Evolutionary conservation across 2,888 invertebrate genomes (phyloP).

Genomic region (Geophilus truncorum): DNA sequence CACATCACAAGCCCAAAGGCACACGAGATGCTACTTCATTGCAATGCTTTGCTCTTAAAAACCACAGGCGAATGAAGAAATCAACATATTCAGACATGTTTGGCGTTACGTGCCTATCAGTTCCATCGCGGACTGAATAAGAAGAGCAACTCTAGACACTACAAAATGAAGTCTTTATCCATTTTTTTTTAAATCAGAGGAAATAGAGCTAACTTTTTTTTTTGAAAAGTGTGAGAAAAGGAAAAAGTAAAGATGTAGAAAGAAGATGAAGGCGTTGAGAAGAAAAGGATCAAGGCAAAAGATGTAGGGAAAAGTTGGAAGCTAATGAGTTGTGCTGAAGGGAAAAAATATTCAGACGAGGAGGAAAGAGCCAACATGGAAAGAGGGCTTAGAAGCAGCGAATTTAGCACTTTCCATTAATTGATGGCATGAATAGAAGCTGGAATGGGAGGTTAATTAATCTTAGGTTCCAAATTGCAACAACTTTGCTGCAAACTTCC

Average conservation of each 20-base stretch:
- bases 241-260: not conserved
- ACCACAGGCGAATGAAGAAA: not conserved
- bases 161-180: no score
- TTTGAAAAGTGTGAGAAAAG: not conserved
- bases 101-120: not conserved
- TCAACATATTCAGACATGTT: not conserved
- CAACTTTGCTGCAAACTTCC: not conserved
- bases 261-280: not conserved
- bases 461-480: constrained; percentile 12
- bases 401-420: constrained; percentile 18
- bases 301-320: not conserved
- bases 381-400: not conserved
- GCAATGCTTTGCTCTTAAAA: not conserved
- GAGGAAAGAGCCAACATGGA: not conserved
- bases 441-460: not conserved
- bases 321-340: constrained; percentile 3
- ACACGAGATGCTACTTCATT: not conserved
- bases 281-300: not conserved
- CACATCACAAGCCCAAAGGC: not conserved
- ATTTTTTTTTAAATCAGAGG: not conserved
- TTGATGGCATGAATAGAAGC: constrained; percentile 1
- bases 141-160: not conserved
- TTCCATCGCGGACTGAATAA: not conserved
- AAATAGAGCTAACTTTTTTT: not conserved
- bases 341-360: not conserved